Percentiles rank a stretch among this genome's conserved stretches.
Evolutionary conservation across 2,888 invertebrate genomes (phyloP).

Genomic region (Caenorhabditis macrosperma): DNA sequence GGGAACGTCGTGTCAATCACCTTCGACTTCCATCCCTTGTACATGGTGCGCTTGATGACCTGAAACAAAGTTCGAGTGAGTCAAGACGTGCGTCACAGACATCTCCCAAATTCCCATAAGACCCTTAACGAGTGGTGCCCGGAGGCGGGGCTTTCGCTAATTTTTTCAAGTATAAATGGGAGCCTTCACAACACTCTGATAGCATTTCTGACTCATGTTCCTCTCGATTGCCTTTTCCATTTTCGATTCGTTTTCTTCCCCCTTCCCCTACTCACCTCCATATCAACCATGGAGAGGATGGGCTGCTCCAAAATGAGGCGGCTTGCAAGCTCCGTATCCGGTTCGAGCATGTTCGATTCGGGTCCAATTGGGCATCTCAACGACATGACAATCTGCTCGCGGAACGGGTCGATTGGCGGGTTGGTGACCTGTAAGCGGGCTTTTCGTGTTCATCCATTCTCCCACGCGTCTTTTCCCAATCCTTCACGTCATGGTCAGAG

Average conservation of each 20-base stretch:
- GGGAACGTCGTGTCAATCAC: slow-evolving; percentile 93
- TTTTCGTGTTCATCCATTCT: not conserved
- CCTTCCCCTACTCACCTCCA: slow-evolving; percentile 84
- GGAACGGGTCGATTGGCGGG: slow-evolving; percentile 99
- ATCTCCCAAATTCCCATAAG: slow-evolving; percentile 24
- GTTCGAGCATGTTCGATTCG: slow-evolving; percentile 89
- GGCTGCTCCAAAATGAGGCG: slow-evolving; percentile 95
- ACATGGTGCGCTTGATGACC: slow-evolving; percentile 86
- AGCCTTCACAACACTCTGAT: not conserved
- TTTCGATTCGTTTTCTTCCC: not conserved
- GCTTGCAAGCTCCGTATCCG: slow-evolving; percentile 88
- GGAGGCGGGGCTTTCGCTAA: slow-evolving; percentile 9
- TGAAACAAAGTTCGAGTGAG: slow-evolving; percentile 47
- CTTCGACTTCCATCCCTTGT: slow-evolving; percentile 90
- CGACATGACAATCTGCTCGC: slow-evolving; percentile 99
- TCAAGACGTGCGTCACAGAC: slow-evolving; percentile 18
- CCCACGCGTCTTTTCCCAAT: not conserved
- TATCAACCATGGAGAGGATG: slow-evolving; percentile 91
- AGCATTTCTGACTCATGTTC: not conserved
- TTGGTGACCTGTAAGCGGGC: slow-evolving; percentile 87
- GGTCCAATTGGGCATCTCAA: slow-evolving; percentile 97
- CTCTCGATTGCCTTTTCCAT: not conserved
- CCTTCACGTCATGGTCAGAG: slow-evolving; percentile 25
- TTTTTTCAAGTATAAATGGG: slow-evolving; percentile 35
- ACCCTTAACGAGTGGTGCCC: slow-evolving; percentile 25